Evolutionary conservation across 2,797 vertebrate species (phyloP), one percentile per base, ranked within the genome.

Genomic region (Neostethus bicornis): DNA sequence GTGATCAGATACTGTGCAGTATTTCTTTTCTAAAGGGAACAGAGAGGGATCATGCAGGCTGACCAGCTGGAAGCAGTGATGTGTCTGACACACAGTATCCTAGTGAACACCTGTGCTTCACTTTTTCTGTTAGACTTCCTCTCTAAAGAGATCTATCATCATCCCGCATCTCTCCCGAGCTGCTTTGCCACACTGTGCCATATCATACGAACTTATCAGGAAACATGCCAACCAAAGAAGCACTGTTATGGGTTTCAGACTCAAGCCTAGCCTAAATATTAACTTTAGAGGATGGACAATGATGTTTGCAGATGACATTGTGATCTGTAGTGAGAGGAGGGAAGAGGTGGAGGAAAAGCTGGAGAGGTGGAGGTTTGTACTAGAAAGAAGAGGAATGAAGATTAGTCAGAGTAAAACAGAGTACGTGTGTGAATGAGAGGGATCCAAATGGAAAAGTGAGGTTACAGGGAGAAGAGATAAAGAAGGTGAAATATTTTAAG

Each of bases 31-130:
- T 63, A 39, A 67, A 60, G 51, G 57, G 17, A 61, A 65, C 51
- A 54, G 49, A 54, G 49, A 37, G 46, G 10, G 37, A 51, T 58
- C 48, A 80, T 81, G 82, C 61, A 56, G 79, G 83, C 47, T 67
- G 50, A 48, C 69, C 85, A 87, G 75, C 81, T 87, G 86, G 66
- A 26, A 25, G 10, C 35, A 51, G 69, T 48, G 54, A 61, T 57
- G 76, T 78, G 65, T 75, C 71, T 72, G 77, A 84, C 85, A 79
- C 85, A 85, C 79, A 80, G 82, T 86, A 79, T 79, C 86, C 51
- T 65, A 79, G 51, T 64, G 83, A 87, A 86, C 92, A 92, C 91
- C 92, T 92, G 92, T 73, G 77, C 75, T 60, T 69, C 78, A 62
- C 67, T 50, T 84, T 84, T 89, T 90, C 81, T 89, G 90, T 91